phyloP scores from a whole-genome alignment of 92 coral and sea anemone species.

The Phenganax stokvisi region DNA sequence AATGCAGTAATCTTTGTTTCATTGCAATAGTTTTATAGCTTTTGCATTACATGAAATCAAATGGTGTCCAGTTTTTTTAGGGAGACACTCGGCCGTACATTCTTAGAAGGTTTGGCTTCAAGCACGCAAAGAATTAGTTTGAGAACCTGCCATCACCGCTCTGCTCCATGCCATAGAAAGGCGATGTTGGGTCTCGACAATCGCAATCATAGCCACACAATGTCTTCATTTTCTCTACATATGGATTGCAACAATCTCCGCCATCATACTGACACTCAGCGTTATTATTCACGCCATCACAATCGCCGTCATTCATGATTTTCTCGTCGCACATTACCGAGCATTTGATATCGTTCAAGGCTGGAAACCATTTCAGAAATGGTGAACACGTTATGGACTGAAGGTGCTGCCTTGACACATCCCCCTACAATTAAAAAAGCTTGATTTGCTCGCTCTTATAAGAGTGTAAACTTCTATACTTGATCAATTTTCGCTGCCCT shows the following conservation, averaged over 20 bases:
- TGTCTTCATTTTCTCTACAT: neutral
- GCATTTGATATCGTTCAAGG: slow-evolving; percentile 54
- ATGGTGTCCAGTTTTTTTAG: too few relatives aligned
- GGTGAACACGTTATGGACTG: slow-evolving; percentile 58
- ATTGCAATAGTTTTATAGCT: too few relatives aligned
- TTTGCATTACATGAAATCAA: too few relatives aligned
- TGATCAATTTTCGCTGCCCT: too few relatives aligned
- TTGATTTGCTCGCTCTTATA: too few relatives aligned
- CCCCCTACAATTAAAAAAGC: neutral
- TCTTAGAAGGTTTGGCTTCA: neutral
- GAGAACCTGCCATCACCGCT: neutral
- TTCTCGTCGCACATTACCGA: slow-evolving; percentile 45
- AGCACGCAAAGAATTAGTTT: neutral
- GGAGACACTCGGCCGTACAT: neutral
- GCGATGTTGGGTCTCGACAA: neutral
- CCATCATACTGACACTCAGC: slow-evolving; percentile 83
- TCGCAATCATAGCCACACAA: neutral
- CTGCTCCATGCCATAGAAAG: neutral
- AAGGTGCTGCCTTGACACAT: neutral
- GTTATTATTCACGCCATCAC: slow-evolving; percentile 64
- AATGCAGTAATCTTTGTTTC: too few relatives aligned
- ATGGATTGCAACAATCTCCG: slow-evolving; percentile 81
- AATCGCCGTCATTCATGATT: slow-evolving; percentile 55
- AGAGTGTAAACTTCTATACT: too few relatives aligned
- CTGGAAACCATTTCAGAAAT: slow-evolving; percentile 70